A percentile compares a stretch with the other conserved stretches of the same genome.
phyloP scores from a whole-genome alignment of 2,888 invertebrate species.

The Heterodera filipjevi region DNA sequence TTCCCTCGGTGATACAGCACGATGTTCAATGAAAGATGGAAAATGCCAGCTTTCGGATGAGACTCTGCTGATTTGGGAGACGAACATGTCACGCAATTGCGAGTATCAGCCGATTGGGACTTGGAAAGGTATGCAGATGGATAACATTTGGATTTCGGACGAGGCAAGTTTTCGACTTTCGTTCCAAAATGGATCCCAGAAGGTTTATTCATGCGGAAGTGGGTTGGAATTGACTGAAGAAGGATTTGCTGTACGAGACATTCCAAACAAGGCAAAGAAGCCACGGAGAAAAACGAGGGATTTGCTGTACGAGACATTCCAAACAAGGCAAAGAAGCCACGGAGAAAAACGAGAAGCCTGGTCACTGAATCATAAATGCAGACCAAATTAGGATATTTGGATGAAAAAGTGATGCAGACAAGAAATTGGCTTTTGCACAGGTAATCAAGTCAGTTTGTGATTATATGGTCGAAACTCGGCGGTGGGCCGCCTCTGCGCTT shows the following conservation, averaged over 20 bases:
- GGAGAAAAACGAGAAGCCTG: too few species aligned
- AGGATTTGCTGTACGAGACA: too few species aligned
- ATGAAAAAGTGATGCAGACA: neutral
- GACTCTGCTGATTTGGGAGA: neutral
- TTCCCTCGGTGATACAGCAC: neutral
- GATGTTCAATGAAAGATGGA: neutral
- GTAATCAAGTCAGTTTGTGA: neutral
- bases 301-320: too few species aligned
- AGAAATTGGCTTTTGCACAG: neutral
- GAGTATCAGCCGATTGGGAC: neutral
- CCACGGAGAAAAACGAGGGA: too few species aligned
- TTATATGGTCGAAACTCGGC: neutral
- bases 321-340: too few species aligned
- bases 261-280: too few species aligned
- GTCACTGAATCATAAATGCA: neutral
- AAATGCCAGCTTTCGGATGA: neutral
- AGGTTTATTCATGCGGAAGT: neutral
- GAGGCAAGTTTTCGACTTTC: neutral
- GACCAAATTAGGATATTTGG: neutral
- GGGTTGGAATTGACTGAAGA: too few species aligned
- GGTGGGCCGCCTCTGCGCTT: neutral
- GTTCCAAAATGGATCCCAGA: neutral
- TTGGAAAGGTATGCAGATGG: neutral
- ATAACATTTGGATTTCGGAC: slow-evolving; percentile 1
- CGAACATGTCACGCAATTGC: neutral